Evolutionary conservation across 2,888 invertebrate species (phyloP), one percentile per base, ranked within the genome.

Genomic region (Meandrusa payeni): DNA sequence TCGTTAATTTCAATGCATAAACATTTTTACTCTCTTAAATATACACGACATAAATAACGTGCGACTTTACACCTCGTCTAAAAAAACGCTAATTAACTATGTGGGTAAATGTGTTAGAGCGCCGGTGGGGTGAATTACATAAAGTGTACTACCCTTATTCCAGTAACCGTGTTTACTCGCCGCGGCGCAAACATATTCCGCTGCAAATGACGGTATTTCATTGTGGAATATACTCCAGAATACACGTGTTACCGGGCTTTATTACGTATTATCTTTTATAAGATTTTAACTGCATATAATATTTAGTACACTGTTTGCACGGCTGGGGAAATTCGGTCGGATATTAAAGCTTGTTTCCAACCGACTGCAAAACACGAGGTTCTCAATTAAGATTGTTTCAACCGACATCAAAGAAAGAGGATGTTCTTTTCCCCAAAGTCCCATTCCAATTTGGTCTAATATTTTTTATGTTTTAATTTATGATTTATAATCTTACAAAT

Each of bases 121-220:
- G 33, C 15, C 27, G 12, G 39, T 44, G 38, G 43, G 38, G 69
- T 77, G 73, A 74, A 79, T 75, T 75, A 68, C 78, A 75, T 77
- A 75, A 76, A 76, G 74, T 69, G 69, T 71, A 76, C 75, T 76
- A 73, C 76, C 79, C 80, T 81, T 80, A 81, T 81, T 82, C 64
- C 71, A 73, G 73, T 83, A 82, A 83, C 79, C 75, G 76, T 83
- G 83, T 83, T 83, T 78, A 67, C 75, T 55, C 65, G 64, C 65
- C 69, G 59, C 65, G 59, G n/a, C 64, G 74, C 69, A 82, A 80
- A 82, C 83, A 83, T 64, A 70, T 68, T 67, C 66, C 62, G 69
- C 59, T 61, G 66, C 64, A 75, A 81, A 79, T 73, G 80, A 73
- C 69, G 70, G 69, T 59, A 64, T 67, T 64, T 63, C 66, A 62